Conservation (phyloP, 2,797 vertebrate species). For the Merluccius polli region DNA sequence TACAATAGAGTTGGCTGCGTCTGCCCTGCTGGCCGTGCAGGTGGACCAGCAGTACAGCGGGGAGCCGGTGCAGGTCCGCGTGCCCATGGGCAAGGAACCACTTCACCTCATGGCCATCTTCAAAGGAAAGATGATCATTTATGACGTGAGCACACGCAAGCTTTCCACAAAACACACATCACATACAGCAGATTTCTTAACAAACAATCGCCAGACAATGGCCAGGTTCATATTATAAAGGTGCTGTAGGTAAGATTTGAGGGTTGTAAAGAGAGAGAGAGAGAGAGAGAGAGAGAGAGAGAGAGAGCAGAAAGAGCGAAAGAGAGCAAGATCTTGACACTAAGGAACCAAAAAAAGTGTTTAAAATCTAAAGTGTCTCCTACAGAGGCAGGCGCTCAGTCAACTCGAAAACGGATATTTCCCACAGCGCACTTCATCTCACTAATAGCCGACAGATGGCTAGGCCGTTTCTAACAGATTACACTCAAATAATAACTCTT, state of each 20-base stretch:
- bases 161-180: neutral
- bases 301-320: no score
- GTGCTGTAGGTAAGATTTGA: no score
- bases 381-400: no score
- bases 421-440: no score
- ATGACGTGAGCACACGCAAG: slow-evolving; percentile 61
- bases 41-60: slow-evolving; percentile 80
- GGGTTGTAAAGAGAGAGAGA: neutral
- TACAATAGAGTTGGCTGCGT: slow-evolving; percentile 75
- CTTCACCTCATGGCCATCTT: slow-evolving; percentile 85
- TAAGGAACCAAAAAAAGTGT: no score
- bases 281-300: neutral
- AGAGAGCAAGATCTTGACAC: neutral
- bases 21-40: slow-evolving; percentile 75
- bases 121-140: slow-evolving; percentile 84
- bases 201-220: neutral
- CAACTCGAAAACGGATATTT: no score
- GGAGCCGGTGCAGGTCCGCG: slow-evolving; percentile 78
- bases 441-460: neutral
- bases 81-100: slow-evolving; percentile 86
- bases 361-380: no score
- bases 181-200: neutral
- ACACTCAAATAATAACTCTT: neutral
- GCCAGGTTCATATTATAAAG: neutral
- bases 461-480: no score